Base-by-base conservation (phyloP, 2,888 invertebrate genomes). In the Copidosoma aretas region DNA sequence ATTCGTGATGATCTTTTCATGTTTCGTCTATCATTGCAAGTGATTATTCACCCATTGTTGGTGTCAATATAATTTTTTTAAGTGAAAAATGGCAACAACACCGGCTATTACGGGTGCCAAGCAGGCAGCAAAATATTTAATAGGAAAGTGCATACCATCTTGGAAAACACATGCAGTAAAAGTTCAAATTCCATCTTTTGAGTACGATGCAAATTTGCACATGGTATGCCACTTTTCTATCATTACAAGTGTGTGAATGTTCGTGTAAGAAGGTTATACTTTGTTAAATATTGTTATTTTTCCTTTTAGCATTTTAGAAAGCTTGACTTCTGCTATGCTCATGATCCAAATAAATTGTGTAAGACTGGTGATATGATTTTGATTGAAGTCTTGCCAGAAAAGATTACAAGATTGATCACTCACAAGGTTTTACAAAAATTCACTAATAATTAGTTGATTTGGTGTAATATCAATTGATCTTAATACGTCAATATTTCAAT, bases 321-420 rank as follows among this genome's bases (percentile, higher is more conserved):
- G 82, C 88, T 90, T 73, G 89, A 91, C 73, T 90, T 88, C 75
- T 85, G 90, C 70, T 93, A 91, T 78, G 94, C 93, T 51, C 87
- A 91, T 79, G 95, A 95, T 85, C 93, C 93, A 0, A 81, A 90
- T 1, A 90, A 91, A 76, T 78, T 87, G 58, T 93, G 93, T 79
- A 93, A 93, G 84, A 88, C 90, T 14, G 95, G 95, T 1, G 95
- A 95, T 79, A 86, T 93, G 57, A 94, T 94, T 5, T 85, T 95
- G 17, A 90, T 95, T 74, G 88, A 93, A 81, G 88, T 89, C 74
- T 82, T 95, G 60, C 90, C 91, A 1, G 84, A 90, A 68, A 92
- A 90, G 81, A 77, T 93, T 72, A 92, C 93, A 0, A 89, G 90
- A 70, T 83, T 93, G 1, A 91, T 95, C 14, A 91, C 92, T 10